Evolutionary conservation across 2,888 invertebrate species (phyloP), one percentile per base, ranked within the genome.

Genomic region (Athalia cordata): DNA sequence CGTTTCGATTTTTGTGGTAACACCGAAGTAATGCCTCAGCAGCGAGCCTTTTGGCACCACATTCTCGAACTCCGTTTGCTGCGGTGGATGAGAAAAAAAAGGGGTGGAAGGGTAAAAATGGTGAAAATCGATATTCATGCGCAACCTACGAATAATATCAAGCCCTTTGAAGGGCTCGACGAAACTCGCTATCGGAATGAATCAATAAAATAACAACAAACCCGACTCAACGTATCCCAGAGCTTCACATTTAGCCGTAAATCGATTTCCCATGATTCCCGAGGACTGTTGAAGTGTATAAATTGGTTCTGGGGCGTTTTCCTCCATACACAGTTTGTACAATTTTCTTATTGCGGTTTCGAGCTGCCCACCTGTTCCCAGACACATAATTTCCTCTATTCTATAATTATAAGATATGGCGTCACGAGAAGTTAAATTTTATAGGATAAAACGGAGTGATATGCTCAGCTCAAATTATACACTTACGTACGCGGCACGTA

Each of bases 241-340:
- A 7, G 86, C 87, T 9, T 29, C 62, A 43, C 86, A 86, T 43
- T 79, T 82, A 4, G 82, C 85, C 5, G 74, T 68, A 49, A 77
- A 80, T 43, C 78, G 78, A 4, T 82, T 55, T 5, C 85, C 85
- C 6, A 80, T 65, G 45, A 61, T 61, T 2, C 72, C 82, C 29
- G 72, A 68, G 3, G 7, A 13, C 45, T 77, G 75, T 0, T 79
- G 70, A 4, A 82, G 45, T 65, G 43, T 52, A 15, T 86, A 86
- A 3, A 70, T 66, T 5, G 86, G 86, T 29, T 81, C 79, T 6
- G 81, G 45, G 9, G 77, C 72, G 5, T 77, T 79, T 55, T 77
- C 79, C 50, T 84, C 81, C 4, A 87, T 81, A 43, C 86, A 86
- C 9, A 83, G 43, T 57, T 82, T 83, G 78, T 85, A 87, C 9